A percentile compares a stretch with the other conserved stretches of the same genome.
Conservation (phyloP, 2,797 vertebrate species). For the Glyptemys insculpta region DNA sequence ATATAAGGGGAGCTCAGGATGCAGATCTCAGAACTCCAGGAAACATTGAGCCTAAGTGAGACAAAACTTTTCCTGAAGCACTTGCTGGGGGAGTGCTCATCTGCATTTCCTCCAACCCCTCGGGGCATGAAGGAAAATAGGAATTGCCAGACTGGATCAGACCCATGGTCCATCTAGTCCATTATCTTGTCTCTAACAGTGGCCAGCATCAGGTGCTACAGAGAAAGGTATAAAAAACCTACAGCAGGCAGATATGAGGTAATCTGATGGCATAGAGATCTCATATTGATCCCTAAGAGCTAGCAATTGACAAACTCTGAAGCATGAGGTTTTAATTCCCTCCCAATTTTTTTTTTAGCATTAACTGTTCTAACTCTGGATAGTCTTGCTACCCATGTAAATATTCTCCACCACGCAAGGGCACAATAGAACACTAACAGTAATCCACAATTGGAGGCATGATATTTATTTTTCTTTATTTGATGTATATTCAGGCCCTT, state of each 20-base stretch:
- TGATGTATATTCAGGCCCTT: background rate
- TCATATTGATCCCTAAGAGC: rapidly evolving
- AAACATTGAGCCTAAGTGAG: background rate
- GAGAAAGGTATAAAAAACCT: background rate
- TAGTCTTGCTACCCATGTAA: slow-evolving; percentile 32
- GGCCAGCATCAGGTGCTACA: rapidly evolving
- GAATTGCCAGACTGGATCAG: rapidly evolving
- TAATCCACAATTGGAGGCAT: slow-evolving; percentile 38
- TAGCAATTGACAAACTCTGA: rapidly evolving
- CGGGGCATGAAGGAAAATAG: background rate
- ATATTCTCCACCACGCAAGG: slow-evolving; percentile 12
- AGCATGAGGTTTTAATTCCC: background rate
- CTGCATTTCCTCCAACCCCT: background rate
- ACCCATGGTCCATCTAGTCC: background rate
- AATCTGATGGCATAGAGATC: rapidly evolving
- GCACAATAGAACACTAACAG: background rate
- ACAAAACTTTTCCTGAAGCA: background rate
- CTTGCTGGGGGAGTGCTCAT: background rate
- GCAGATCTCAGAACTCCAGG: rapidly evolving
- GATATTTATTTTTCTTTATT: slow-evolving; percentile 39
- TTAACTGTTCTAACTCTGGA: slow-evolving; percentile 25
- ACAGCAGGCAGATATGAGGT: background rate
- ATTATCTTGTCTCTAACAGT: background rate
- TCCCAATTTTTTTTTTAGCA: background rate
- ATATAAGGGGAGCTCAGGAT: rapidly evolving